Base-by-base conservation (phyloP, 2,797 vertebrate genomes). In the Thripadectes ignobilis region DNA sequence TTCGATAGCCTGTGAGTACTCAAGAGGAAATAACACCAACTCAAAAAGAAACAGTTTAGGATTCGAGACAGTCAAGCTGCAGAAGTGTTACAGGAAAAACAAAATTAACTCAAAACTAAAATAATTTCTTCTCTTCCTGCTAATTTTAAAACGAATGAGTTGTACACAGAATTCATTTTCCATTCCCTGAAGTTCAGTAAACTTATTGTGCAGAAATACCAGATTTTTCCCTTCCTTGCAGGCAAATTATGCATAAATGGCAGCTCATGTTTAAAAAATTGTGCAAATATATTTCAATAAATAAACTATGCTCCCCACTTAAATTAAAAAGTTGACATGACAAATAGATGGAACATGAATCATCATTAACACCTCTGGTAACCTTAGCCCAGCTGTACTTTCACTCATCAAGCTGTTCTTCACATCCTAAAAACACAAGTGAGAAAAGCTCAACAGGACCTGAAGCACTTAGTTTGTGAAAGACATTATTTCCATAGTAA, bases 361-460 rank as follows among this genome's bases (percentile, higher is more conserved):
- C 19, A 41, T 94, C 83, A 94, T 63, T 92, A 95, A 76, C 83
- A 66, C 55, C 32, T 73, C 43, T 36, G 38, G 65, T 59, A 93
- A 92, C 61, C 59, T 79, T 45, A 86, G 52, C 48, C 36, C 59
- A 78, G 36, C 7, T 62, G 27, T 83, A 85, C 20, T 74, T 87
- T 29, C n/a, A 65, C 29, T 32, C 54, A 82, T 59, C 43, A 62
- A 88, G 51, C 29, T 63, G 15, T 89, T 48, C 38, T 77, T 88
- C 71, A 65, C n/a, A 75, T 78, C 18, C 39, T n/a, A 81, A 85
- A 81, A 71, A 3, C 3, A 10, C 6, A 74, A 65, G 58, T 48
- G 43, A 94, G 67, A 95, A 95, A 87, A 32, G 45, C 19, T 92
- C 67, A 88, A 15, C 0, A 92, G 30, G 19, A 93, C 48, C 11